Evolutionary conservation across 2,888 invertebrate genomes (phyloP).

Genomic region (Rhagophthalmus giganteus): DNA sequence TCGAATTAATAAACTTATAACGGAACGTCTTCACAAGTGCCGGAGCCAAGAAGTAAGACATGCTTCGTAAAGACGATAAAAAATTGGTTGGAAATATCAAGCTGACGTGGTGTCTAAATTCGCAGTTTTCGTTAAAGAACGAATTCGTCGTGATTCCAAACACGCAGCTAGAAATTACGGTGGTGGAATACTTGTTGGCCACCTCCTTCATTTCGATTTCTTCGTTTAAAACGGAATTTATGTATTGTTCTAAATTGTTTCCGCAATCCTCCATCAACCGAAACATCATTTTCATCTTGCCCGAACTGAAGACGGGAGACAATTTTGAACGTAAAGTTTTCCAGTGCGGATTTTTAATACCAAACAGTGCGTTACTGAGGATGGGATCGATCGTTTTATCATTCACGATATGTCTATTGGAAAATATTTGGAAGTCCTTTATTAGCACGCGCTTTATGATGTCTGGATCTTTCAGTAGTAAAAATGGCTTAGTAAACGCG

Average conservation of each 20-base stretch:
- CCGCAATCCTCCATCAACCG: slow-evolving; percentile 54
- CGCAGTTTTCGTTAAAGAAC: too few relatives aligned
- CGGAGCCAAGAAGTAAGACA: slow-evolving; percentile 48
- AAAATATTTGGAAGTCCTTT: slow-evolving; percentile 57
- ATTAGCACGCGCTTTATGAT: slow-evolving; percentile 56
- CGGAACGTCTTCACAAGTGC: slow-evolving; percentile 47
- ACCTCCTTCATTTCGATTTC: too few relatives aligned
- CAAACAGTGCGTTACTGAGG: slow-evolving; percentile 53
- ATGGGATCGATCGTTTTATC: slow-evolving; percentile 53
- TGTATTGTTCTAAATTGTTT: too few relatives aligned
- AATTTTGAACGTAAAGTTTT: slow-evolving; percentile 57
- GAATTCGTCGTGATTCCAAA: too few relatives aligned
- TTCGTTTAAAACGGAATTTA: too few relatives aligned
- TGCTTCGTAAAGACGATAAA: slow-evolving; percentile 41
- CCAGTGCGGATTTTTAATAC: slow-evolving; percentile 59
- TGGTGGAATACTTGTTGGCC: too few relatives aligned
- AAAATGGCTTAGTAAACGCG: slow-evolving; percentile 56
- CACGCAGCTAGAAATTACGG: too few relatives aligned
- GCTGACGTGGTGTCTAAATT: slow-evolving; percentile 50
- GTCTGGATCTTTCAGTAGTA: slow-evolving; percentile 56
- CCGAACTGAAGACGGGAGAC: slow-evolving; percentile 60
- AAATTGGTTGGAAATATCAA: slow-evolving; percentile 40
- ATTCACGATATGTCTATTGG: slow-evolving; percentile 54
- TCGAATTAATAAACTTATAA: slow-evolving; percentile 45
- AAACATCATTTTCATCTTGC: slow-evolving; percentile 61